Base-by-base conservation (phyloP, 2,113 vertebrate genomes). In the Mirza zaza region DNA sequence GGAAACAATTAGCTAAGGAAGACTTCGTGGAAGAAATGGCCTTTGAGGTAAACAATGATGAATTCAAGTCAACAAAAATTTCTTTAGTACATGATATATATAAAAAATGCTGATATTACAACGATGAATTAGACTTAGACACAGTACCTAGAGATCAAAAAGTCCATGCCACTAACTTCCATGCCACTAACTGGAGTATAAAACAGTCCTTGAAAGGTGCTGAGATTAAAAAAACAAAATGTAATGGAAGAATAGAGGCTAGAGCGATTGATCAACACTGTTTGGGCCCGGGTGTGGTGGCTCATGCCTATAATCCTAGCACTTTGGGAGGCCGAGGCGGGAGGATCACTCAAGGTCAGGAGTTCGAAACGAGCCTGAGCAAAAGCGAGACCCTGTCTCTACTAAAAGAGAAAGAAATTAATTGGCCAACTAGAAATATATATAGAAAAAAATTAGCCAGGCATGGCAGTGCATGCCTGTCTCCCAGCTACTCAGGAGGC, bases 81-180 rank as follows among this genome's bases (percentile, higher is more conserved):
- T 85, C 18, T 67, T 84, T 50, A 89, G 36, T 50, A 89, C 11
- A 65, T 65, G 80, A 55, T 77, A 9, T 79, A 82, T 52, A 9
- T 73, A 93, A 96, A 93, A 96, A 92, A 85, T 96, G 65, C 65
- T 95, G 71, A 80, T 39, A 11, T 75, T 90, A 90, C 32, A 81
- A 52, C 76, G 39, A 52, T 90, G 21, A 90, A 95, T 42, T 48
- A 93, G 85, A 42, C 52, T 42, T 48, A 93, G 85, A 42, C 52
- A 93, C 2, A 95, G 81, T 68, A 52, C 13, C n/a, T 68, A 57
- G 14, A 79, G 68, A 55, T 80, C 6, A 50, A 17, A 27, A 21
- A 63, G 79, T 88, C 34, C n/a, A n/a, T n/a, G n/a, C n/a, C n/a
- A n/a, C n/a, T n/a, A n/a, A n/a, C n/a, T 92, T 21, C 29, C 13